Base-by-base conservation (phyloP, 1,140 invertebrate genomes). In the Zelostemma sp. region DNA sequence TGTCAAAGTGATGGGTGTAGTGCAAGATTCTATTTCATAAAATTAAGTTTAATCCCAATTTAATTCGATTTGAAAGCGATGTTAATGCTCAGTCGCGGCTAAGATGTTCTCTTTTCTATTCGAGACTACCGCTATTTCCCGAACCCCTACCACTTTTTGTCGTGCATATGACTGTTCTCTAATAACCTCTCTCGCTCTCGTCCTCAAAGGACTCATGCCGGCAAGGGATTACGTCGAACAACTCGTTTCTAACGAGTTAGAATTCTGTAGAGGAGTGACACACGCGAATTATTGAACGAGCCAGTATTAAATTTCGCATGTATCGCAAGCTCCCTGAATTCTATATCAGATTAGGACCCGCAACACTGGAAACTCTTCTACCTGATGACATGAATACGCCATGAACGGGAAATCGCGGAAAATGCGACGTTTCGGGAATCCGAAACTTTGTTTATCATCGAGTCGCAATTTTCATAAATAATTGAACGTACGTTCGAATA, bases 261-360 rank as follows among this genome's bases (percentile, higher is more conserved):
- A 83, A 83, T 82, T 82, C 79, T 77, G 74, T 68, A 68, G 67
- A 73, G 72, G 63, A 54, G 68, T 68, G 70, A 76, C 72, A 72
- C 58, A 64, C 72, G 67, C 75, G 74, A 75, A 78, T 80, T 80
- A 80, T 80, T 79, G 77, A 80, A 80, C 61, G 77, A 77, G 78
- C 76, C 77, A 70, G 78, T 80, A 81, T 80, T 78, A 80, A 81
- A 80, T 78, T 80, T 72, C 61, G 61, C 70, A 78, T 80, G 71
- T 64, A 55, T 71, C 55, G 58, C 59, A 35, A 53, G 49, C 43
- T 66, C 59, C 65, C 67, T 68, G 67, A 73, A 73, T 73, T 73
- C 67, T 70, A 73, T 69, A 73, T 73, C 71, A 69, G 71, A 73
- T 73, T 70, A 73, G 62, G 63, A 71, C 59, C n/a, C 68, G 63